Conservation (phyloP, 2,113 vertebrate species). For the Microtus oregoni region DNA sequence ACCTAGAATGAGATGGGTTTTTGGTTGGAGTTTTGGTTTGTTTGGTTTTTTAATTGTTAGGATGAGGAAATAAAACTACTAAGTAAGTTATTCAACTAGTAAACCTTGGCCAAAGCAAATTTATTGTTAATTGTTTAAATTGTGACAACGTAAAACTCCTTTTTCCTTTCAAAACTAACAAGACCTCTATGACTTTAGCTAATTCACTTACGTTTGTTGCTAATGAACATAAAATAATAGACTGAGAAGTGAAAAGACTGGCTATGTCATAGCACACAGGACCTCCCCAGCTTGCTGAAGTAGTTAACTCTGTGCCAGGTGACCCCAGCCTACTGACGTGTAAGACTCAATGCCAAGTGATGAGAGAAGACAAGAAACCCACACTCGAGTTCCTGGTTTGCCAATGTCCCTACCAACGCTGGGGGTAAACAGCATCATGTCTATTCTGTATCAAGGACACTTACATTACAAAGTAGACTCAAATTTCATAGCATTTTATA, state of each 20-base stretch:
- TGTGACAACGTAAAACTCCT: conserved; percentile 54
- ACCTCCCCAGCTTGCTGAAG: no score
- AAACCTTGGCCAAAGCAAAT: conserved; percentile 60
- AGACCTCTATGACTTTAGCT: background rate
- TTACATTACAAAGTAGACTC: background rate
- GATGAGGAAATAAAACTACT: conserved; percentile 13
- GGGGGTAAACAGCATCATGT: background rate
- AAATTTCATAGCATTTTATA: background rate
- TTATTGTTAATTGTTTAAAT: conserved; percentile 64
- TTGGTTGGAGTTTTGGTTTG: background rate
- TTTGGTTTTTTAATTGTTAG: background rate
- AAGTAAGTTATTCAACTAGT: conserved; percentile 70
- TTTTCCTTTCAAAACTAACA: conserved; percentile 20
- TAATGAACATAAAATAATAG: conserved; percentile 3
- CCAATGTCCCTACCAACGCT: background rate
- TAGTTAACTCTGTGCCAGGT: no score
- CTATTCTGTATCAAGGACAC: conserved; percentile 18
- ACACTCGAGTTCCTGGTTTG: fast-evolving
- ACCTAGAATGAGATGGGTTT: conserved; percentile 68
- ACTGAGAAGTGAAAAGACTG: background rate
- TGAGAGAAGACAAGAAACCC: background rate
- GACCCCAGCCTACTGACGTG: background rate
- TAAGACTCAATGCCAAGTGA: background rate
- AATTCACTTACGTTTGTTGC: background rate
- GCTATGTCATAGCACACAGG: fast-evolving